Base-by-base conservation (phyloP, 2,113 vertebrate genomes). In the Gallinago undulata region DNA sequence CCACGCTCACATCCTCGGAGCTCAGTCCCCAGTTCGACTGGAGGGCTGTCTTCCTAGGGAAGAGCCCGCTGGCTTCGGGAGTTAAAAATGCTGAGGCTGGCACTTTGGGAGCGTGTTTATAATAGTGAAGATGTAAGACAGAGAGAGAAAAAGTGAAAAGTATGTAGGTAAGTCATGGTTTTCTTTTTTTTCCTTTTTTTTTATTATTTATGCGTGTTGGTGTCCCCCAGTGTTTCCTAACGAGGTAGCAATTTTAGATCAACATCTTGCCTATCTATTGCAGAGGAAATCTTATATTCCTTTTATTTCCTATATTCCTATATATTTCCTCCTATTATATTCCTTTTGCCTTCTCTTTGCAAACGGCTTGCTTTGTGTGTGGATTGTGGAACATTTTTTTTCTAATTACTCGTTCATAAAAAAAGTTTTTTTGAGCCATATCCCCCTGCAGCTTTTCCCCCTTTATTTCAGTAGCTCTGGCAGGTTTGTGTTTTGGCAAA, bases 71-170 rank as follows among this genome's bases (percentile, higher is more conserved):
- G 64, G 45, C 83, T 96, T 90, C 47, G 24, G 67, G 82, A 93
- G 47, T 88, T 47, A 77, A 85, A 94, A 90, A 59, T 92, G 51
- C 82, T 84, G 64, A 89, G 73, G 39, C 47, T 87, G 77, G 62
- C 43, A 37, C 81, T 91, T 50, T 45, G 77, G 35, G 66, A 75
- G 31, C 17, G n/a, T 72, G 47, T 75, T 83, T 90, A 16, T 83
- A 70, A 25, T 56, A 75, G 56, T 43, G 69, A 92, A 70, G 56
- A 60, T 80, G 37, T 92, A 81, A 48, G 56, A 17, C 51, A 16
- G 56, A 21, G 48, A 86, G 28, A 50, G 13, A 31, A 64, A 63
- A 89, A 56, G 43, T 66, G 67, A 43, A 33, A 69, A 82, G 12
- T 35, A 24, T 55, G 39, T 86, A 56, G 88, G 79, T 92, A 86